Evolutionary conservation across 2,113 vertebrate species (phyloP).

Genomic region (Delphinapterus leucas): DNA sequence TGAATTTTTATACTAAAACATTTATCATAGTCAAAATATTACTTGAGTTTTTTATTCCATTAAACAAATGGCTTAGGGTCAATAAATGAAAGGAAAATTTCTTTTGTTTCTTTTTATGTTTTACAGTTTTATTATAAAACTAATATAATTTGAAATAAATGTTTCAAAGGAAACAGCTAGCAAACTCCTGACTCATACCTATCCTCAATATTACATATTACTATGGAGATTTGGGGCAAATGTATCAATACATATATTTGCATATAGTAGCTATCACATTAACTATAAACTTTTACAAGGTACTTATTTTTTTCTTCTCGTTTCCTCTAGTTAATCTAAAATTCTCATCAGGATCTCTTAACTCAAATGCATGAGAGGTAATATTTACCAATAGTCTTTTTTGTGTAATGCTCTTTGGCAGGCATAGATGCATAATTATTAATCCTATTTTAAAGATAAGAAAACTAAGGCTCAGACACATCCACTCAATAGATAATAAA

Average conservation of each 20-base stretch:
- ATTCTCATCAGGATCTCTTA: not conserved
- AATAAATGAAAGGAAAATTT: not conserved
- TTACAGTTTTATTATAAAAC: conserved; percentile 3
- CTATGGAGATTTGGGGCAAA: not conserved
- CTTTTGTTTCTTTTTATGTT: not conserved
- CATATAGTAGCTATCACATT: not conserved
- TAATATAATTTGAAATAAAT: not conserved
- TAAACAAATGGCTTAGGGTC: not conserved
- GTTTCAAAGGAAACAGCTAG: not conserved
- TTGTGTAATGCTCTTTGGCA: not conserved
- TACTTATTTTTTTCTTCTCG: not conserved
- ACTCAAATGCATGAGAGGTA: not conserved
- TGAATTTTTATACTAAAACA: not conserved
- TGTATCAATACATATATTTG: not conserved
- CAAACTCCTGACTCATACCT: not conserved
- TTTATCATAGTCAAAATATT: not conserved
- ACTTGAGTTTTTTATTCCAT: not conserved
- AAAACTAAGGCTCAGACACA: not conserved
- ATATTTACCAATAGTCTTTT: not conserved
- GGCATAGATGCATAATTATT: not conserved
- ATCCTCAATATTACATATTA: not conserved
- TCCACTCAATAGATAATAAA: not conserved
- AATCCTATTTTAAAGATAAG: not conserved
- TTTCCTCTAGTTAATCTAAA: conserved; percentile 8
- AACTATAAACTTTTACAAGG: not conserved